phyloP scores from a whole-genome alignment of 2,113 vertebrate species.

The Ailuropoda melanoleuca region DNA sequence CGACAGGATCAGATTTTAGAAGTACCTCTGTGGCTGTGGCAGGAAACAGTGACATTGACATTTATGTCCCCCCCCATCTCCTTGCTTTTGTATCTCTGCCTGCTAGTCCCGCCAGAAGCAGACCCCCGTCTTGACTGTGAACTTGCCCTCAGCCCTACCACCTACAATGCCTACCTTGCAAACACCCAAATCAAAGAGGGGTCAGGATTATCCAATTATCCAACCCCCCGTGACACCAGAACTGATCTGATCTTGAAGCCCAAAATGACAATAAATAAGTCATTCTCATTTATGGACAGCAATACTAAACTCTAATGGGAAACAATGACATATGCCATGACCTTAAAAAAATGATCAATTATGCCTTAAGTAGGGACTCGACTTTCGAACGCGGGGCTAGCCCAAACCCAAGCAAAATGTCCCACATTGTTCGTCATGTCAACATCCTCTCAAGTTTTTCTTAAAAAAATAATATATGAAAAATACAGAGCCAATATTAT shows the following conservation, averaged over 20 bases:
- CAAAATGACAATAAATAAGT: background rate
- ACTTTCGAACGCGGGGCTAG: background rate
- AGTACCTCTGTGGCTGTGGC: accelerated
- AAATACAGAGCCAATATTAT: background rate
- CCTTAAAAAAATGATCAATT: background rate
- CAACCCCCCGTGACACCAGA: too few species aligned
- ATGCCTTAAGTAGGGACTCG: too few species aligned
- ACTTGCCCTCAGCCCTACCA: background rate
- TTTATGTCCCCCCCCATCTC: background rate
- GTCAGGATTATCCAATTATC: accelerated
- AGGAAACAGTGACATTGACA: too few species aligned
- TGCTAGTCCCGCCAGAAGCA: background rate
- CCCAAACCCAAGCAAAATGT: background rate
- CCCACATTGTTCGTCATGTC: too few species aligned
- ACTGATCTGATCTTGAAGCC: background rate
- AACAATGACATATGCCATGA: background rate
- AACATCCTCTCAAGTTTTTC: background rate
- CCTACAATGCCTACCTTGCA: background rate
- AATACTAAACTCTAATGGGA: background rate
- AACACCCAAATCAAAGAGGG: background rate
- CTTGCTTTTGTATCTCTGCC: background rate
- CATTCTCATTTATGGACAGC: background rate
- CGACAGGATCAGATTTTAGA: background rate
- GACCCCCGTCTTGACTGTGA: background rate
- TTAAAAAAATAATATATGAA: background rate